Conservation (phyloP, 2,797 vertebrate species). For the Helarctos malayanus region DNA sequence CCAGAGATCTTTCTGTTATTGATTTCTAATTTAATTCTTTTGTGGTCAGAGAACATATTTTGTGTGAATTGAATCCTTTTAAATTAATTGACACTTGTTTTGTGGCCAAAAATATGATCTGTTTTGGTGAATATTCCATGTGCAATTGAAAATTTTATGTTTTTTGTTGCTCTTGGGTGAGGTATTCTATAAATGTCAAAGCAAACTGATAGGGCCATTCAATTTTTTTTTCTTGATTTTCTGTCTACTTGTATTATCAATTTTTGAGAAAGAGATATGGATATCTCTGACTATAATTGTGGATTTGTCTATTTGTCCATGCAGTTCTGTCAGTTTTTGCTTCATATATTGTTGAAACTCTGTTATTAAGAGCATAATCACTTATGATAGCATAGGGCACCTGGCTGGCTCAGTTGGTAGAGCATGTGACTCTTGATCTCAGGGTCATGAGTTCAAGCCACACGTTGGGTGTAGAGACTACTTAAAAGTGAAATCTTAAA, state of each 20-base stretch:
- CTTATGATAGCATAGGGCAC: not conserved
- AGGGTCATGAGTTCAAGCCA: not conserved
- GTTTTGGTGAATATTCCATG: constrained; percentile 2
- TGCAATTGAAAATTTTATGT: constrained; percentile 22
- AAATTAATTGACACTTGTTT: constrained; percentile 49
- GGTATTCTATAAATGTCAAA: not conserved
- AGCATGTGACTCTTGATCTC: not conserved
- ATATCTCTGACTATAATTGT: not conserved
- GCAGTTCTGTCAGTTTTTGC: not conserved
- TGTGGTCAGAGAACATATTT: constrained; percentile 39
- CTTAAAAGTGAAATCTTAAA: not conserved
- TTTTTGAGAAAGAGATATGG: not conserved
- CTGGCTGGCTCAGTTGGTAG: not conserved
- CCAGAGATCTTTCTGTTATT: constrained; percentile 36
- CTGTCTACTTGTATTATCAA: not conserved
- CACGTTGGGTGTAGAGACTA: not conserved
- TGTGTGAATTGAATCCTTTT: constrained; percentile 54
- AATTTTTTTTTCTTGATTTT: constrained; percentile 31
- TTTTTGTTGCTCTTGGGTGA: constrained; percentile 12
- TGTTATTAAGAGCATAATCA: not conserved
- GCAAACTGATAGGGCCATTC: constrained; percentile 1
- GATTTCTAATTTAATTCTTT: constrained; percentile 63
- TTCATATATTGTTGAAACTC: not conserved
- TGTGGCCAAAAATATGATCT: constrained; percentile 44
- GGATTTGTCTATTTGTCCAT: not conserved